Percentiles rank a stretch among this genome's conserved stretches.
Conservation (phyloP, 2,113 vertebrate genomes). For the Telmatochromis sp. region DNA sequence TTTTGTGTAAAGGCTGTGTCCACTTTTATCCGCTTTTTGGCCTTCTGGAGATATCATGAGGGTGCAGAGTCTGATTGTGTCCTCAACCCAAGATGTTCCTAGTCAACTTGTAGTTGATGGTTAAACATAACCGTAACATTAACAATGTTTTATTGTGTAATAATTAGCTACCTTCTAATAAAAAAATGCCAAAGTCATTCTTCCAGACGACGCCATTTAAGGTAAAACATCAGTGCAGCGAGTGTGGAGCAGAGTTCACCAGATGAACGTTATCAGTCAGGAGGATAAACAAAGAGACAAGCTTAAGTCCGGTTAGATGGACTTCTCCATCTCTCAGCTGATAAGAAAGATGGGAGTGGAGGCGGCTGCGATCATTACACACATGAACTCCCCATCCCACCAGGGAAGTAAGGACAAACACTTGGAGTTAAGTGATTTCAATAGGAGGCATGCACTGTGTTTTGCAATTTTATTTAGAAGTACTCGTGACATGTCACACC, state of each 20-base stretch:
- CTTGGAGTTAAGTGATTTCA: background rate
- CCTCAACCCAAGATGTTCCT: background rate
- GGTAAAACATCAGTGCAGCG: background rate
- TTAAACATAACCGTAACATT: background rate
- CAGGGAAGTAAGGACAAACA: background rate
- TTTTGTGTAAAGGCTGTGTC: background rate
- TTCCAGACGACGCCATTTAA: background rate
- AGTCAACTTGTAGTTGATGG: background rate
- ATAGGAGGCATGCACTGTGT: background rate
- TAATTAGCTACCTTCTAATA: background rate
- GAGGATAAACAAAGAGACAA: slow-evolving; percentile 57
- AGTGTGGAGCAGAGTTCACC: slow-evolving; percentile 44
- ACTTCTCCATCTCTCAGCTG: slow-evolving; percentile 38
- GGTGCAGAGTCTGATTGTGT: background rate
- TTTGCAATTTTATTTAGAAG: slow-evolving; percentile 6
- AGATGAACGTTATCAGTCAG: slow-evolving; percentile 44
- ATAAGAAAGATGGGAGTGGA: slow-evolving; percentile 47
- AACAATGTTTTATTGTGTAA: background rate
- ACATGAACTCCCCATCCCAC: slow-evolving; percentile 15
- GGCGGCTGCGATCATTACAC: slow-evolving; percentile 41
- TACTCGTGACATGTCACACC: background rate
- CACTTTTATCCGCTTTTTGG: background rate
- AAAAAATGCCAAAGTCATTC: background rate
- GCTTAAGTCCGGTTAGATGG: slow-evolving; percentile 37
- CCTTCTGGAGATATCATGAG: background rate